Evolutionary conservation across 2,888 invertebrate genomes (phyloP), one percentile per base, ranked within the genome.

Genomic region (Dryomyza anilis): DNA sequence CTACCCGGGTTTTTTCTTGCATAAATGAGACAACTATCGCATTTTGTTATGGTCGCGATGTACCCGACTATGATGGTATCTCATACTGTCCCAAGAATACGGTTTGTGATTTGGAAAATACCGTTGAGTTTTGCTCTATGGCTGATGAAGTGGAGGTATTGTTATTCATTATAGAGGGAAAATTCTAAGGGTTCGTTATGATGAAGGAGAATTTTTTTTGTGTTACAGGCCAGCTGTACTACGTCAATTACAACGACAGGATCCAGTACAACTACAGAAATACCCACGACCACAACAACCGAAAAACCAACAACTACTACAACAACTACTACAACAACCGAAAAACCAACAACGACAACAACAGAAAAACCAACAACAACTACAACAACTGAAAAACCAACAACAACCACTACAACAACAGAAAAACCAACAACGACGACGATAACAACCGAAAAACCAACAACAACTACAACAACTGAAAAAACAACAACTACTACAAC

Each of bases 51-150:
- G 70, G 72, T 5, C 23, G 56, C 2, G 61, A 67, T 56, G 29
- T 19, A 1, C 71, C 71, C 2, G 58, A 69, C 53, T 12, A 52
- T 5, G 57, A 50, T 0, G 48, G 63, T 0, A 16, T 55, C 3
- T 66, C 70, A 0, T 57, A 52, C 53, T 76, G 75, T 56, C 67
- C 66, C 0, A 68, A 60, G 14, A 67, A 67, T 12, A 72, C 72
- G 6, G 72, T 74, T 0, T 76, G 74, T 43, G 73, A 74, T 68
- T 56, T 74, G 19, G 67, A 66, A 8, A 71, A 67, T 30, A 21
- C 56, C 7, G 39, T 48, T 1, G 69, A 70, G n/a, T 71, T 73
- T 60, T 76, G 75, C 33, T 66, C 67, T 0, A 64, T 65, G 10
- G 59, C 33, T 3, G 16, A 55, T 3, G 39, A 66, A 2, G 59